Conservation (phyloP, 2,888 invertebrate species). For the Serripes groenlandicus region DNA sequence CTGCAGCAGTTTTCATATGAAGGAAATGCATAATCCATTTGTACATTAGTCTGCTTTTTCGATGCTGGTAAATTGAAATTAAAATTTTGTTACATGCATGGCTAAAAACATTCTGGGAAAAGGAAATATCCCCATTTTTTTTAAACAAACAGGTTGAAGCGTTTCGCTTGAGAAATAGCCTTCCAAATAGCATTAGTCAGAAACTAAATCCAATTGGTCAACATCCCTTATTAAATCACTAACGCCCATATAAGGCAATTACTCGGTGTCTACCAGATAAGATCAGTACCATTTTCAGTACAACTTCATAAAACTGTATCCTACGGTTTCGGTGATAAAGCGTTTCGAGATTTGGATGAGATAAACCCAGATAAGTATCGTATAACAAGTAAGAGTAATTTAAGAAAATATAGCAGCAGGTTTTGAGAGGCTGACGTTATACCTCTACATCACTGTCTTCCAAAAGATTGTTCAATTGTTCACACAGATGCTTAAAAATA, state of each 20-base stretch:
- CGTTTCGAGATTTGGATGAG: background rate
- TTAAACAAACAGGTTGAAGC: too few relatives aligned
- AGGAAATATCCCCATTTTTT: background rate
- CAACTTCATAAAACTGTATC: constrained; percentile 13
- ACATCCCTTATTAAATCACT: background rate
- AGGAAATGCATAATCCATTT: background rate
- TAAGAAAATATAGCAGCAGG: background rate
- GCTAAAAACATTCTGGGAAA: background rate
- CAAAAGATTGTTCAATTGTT: too few relatives aligned
- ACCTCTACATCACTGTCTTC: too few relatives aligned
- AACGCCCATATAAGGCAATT: constrained; percentile 17
- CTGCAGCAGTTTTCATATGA: background rate
- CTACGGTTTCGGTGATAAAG: background rate
- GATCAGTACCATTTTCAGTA: background rate
- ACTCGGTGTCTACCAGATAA: constrained; percentile 16
- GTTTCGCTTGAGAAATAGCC: too few relatives aligned
- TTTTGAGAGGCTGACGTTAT: too few relatives aligned
- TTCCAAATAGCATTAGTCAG: background rate
- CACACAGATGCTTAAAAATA: too few relatives aligned
- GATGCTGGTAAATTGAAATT: background rate
- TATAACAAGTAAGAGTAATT: constrained; percentile 7
- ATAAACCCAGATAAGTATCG: constrained; percentile 8
- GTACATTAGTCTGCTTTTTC: background rate
- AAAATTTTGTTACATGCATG: too few relatives aligned
- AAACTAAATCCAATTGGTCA: constrained; percentile 14